phyloP scores from a whole-genome alignment of 2,888 invertebrate genomes.

The Philereme vetulata region DNA sequence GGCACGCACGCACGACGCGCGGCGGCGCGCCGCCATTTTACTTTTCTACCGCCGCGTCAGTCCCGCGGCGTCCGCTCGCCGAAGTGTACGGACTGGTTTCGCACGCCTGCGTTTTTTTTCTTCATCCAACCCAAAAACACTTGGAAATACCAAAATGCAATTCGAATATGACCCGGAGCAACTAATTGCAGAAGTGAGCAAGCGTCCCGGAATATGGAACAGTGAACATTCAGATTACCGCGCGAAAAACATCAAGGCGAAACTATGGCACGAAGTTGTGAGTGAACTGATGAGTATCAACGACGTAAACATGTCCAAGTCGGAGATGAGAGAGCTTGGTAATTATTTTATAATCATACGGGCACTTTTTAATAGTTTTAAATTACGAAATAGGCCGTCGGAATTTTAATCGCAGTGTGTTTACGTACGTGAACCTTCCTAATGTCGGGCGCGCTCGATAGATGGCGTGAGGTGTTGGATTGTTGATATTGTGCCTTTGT shows the following conservation, averaged over 20 bases:
- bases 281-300: slow-evolving; percentile 60
- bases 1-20: slow-evolving; percentile 15
- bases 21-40: slow-evolving; percentile 63
- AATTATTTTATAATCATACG: slow-evolving; percentile 35
- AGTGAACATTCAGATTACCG: slow-evolving; percentile 65
- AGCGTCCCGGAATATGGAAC: slow-evolving; percentile 76
- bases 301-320: slow-evolving; percentile 65
- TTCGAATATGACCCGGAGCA: slow-evolving; percentile 77
- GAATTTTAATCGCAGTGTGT: not conserved
- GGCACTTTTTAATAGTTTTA: not conserved
- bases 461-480: slow-evolving; percentile 37
- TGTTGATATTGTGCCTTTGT: not conserved
- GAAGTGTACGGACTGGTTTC: slow-evolving; percentile 51
- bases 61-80: slow-evolving; percentile 69
- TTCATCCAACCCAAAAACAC: not conserved
- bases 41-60: slow-evolving; percentile 72
- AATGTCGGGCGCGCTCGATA: slow-evolving; percentile 19
- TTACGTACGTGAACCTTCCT: not conserved
- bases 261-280: slow-evolving; percentile 71
- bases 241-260: slow-evolving; percentile 57
- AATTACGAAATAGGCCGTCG: not conserved
- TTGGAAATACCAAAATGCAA: slow-evolving; percentile 50
- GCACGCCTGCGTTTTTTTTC: slow-evolving; percentile 35
- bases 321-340: slow-evolving; percentile 76
- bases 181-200: slow-evolving; percentile 70